Conservation (phyloP, 2,797 vertebrate species). For the Microcaecilia unicolor region DNA sequence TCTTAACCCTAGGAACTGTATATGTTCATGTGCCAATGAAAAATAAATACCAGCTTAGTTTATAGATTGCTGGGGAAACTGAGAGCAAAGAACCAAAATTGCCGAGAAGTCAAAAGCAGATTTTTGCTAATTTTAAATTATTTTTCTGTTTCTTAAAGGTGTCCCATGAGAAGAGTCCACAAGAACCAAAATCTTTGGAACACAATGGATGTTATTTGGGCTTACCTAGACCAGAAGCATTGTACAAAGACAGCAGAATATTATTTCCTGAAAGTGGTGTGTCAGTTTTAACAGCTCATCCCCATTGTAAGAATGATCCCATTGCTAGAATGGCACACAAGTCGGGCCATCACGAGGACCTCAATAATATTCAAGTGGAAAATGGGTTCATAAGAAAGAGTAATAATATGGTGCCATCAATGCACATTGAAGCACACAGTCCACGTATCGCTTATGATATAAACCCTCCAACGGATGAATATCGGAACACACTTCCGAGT, state of each 20-base stretch:
- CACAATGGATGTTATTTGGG: conserved; percentile 66
- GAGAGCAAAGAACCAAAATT: too few relatives aligned
- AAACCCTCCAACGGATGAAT: conserved; percentile 12
- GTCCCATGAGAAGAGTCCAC: conserved; percentile 15
- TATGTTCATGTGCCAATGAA: too few relatives aligned
- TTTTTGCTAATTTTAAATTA: conserved; percentile 1
- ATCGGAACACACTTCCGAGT: background rate
- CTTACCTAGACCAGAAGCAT: conserved; percentile 14
- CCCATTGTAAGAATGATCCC: conserved; percentile 23
- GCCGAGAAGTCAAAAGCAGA: too few relatives aligned
- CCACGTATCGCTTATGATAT: conserved; percentile 4
- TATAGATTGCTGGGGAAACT: too few relatives aligned
- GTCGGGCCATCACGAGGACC: conserved; percentile 5
- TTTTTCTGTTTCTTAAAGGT: conserved; percentile 35
- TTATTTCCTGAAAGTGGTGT: conserved; percentile 15
- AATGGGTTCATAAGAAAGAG: conserved; percentile 15
- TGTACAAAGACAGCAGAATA: conserved; percentile 15
- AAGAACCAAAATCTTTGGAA: conserved; percentile 18
- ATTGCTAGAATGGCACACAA: background rate
- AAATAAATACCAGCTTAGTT: too few relatives aligned
- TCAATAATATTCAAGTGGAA: conserved; percentile 3
- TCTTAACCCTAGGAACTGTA: too few relatives aligned
- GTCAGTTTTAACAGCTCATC: background rate
- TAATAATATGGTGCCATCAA: conserved; percentile 21
- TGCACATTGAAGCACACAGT: background rate